phyloP scores from a whole-genome alignment of 2,888 invertebrate species.

The Mylabris sibirica region DNA sequence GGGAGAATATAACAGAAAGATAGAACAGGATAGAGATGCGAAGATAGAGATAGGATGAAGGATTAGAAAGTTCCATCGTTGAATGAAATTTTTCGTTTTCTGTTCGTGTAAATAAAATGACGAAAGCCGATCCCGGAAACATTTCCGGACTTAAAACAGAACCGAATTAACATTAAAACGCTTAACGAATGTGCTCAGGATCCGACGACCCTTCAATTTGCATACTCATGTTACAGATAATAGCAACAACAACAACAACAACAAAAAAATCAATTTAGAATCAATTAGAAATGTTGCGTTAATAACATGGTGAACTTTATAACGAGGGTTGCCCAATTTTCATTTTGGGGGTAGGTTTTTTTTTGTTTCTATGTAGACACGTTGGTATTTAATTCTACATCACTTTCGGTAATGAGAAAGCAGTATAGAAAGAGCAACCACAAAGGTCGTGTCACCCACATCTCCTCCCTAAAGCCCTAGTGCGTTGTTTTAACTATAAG shows the following conservation, averaged over 20 bases:
- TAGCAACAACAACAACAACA: background rate
- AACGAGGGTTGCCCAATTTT: background rate
- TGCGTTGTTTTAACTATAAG: background rate
- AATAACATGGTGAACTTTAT: conserved; percentile 15
- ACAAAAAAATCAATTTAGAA: conserved; percentile 8
- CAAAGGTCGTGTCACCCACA: conserved; percentile 33
- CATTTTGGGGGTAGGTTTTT: conserved; percentile 25
- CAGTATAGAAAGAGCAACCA: conserved; percentile 31
- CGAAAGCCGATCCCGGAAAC: conserved; percentile 14
- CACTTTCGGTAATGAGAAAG: conserved; percentile 34
- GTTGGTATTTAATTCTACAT: conserved; percentile 30
- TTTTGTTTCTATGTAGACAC: conserved; percentile 23
- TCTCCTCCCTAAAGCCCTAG: conserved; percentile 22
- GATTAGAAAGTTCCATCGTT: conserved; percentile 15
- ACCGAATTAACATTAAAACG: conserved; percentile 13
- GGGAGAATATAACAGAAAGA: background rate
- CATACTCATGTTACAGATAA: conserved; percentile 15
- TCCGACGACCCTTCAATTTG: conserved; percentile 7
- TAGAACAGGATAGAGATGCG: no score
- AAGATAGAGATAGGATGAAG: background rate
- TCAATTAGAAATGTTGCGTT: conserved; percentile 23
- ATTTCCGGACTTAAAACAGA: conserved; percentile 19
- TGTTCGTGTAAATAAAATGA: conserved; percentile 16
- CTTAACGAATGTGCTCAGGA: background rate
- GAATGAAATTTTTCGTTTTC: conserved; percentile 22